These are phyloP conservation scores for Actenoides lindsayi DNA, from an alignment of 2,113 vertebrate species.

Conservation along the genomic window DNA sequence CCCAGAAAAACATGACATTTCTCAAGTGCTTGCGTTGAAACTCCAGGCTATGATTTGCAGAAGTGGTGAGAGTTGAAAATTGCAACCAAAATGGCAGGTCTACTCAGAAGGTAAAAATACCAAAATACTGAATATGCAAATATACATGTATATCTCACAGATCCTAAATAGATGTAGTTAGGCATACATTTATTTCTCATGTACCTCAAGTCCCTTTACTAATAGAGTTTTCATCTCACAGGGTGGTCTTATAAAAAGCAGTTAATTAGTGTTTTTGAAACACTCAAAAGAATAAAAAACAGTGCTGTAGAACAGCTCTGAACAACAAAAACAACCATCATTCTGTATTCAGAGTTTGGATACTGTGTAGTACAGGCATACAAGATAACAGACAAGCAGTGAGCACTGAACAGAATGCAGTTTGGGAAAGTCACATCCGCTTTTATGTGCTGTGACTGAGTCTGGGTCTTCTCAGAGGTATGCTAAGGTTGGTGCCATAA, in stretches of 20 bases:
- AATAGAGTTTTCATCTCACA: neutral
- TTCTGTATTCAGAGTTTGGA: neutral
- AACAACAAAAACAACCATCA: neutral
- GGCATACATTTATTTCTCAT: neutral
- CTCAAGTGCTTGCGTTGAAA: neutral
- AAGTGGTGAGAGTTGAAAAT: neutral
- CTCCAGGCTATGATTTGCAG: neutral
- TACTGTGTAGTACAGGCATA: neutral
- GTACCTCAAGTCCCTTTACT: neutral
- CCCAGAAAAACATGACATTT: neutral
- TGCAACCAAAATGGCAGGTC: neutral
- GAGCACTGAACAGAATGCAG: neutral
- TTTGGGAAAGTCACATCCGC: neutral
- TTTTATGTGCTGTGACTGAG: neutral
- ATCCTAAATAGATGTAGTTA: neutral
- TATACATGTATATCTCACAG: neutral
- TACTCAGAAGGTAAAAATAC: neutral
- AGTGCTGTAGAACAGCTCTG: neutral
- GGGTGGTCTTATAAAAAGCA: neutral
- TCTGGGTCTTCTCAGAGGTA: neutral
- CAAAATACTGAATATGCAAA: neutral
- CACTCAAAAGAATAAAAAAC: neutral
- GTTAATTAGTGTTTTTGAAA: neutral
- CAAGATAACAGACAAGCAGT: neutral
- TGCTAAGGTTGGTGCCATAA: neutral